phyloP scores from a whole-genome alignment of 2,113 vertebrate species.

The Bujurquina vittata region DNA sequence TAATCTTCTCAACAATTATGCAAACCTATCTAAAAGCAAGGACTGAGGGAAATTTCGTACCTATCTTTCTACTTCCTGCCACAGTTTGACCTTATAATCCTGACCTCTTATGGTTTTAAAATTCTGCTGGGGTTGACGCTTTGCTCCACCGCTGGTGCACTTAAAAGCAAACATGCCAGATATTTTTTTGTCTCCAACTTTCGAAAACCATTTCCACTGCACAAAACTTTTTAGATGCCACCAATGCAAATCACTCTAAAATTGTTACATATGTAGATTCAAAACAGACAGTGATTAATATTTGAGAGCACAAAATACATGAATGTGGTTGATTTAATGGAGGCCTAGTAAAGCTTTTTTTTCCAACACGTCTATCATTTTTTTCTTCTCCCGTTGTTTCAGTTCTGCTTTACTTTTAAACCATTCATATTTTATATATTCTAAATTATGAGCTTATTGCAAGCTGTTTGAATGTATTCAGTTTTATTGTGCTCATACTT shows the following conservation, averaged over 20 bases:
- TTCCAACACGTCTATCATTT: not conserved
- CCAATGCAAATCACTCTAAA: not conserved
- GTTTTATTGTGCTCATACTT: not conserved
- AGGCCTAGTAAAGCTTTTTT: not conserved
- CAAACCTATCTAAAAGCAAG: not conserved
- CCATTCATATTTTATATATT: not conserved
- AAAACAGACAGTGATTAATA: not conserved
- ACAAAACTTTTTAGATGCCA: not conserved
- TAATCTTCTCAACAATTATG: conserved; percentile 12
- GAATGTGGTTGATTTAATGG: not conserved
- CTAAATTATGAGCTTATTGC: not conserved
- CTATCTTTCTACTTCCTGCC: not conserved
- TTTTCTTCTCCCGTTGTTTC: not conserved
- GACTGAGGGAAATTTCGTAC: not conserved
- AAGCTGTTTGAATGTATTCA: not conserved
- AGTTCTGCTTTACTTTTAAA: not conserved
- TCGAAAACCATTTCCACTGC: not conserved
- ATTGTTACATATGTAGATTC: not conserved
- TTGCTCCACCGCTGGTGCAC: not conserved
- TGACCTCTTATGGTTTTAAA: conserved; percentile 3
- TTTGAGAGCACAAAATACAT: not conserved
- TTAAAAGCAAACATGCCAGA: not conserved
- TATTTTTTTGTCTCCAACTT: conserved; percentile 2
- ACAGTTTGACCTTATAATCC: not conserved
- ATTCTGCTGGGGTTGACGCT: not conserved